phyloP scores from a whole-genome alignment of 2,888 invertebrate species.

The Carabus problematicus region DNA sequence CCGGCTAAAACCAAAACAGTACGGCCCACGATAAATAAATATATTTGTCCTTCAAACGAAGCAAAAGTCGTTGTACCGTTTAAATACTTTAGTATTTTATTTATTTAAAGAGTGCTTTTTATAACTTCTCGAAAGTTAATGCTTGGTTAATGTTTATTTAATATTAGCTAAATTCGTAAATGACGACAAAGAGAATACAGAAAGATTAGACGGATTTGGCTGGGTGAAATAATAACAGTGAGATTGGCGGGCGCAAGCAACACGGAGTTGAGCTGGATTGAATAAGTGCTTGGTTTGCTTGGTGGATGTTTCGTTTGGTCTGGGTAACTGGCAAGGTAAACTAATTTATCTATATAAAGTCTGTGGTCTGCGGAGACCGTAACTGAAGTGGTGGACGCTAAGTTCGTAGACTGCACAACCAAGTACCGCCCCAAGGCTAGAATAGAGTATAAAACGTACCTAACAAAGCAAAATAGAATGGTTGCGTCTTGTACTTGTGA shows the following conservation, averaged over 20 bases:
- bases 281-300: constrained; percentile 21
- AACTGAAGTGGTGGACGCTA: background rate
- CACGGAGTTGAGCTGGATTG: too few relatives aligned
- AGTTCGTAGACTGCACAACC: constrained; percentile 7
- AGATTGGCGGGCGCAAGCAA: too few relatives aligned
- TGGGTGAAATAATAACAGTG: too few relatives aligned
- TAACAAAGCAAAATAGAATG: constrained; percentile 21
- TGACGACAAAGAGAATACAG: constrained; percentile 6
- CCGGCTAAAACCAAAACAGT: too few relatives aligned
- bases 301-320: constrained; percentile 14
- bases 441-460: constrained; percentile 15
- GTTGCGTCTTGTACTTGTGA: constrained; percentile 24
- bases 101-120: too few relatives aligned
- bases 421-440: constrained; percentile 16
- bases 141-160: too few relatives aligned
- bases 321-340: constrained; percentile 26
- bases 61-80: too few relatives aligned
- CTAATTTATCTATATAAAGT: constrained; percentile 41
- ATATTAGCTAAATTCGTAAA: too few relatives aligned
- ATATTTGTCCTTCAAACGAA: too few relatives aligned
- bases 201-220: constrained; percentile 11
- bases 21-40: too few relatives aligned
- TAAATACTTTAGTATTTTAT: too few relatives aligned
- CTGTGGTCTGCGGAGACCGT: constrained; percentile 6
- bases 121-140: too few relatives aligned